These are phyloP conservation scores for Oreohelix idahoensis DNA, from an alignment of 1,140 invertebrate genomes.

Conservation along the genomic window DNA sequence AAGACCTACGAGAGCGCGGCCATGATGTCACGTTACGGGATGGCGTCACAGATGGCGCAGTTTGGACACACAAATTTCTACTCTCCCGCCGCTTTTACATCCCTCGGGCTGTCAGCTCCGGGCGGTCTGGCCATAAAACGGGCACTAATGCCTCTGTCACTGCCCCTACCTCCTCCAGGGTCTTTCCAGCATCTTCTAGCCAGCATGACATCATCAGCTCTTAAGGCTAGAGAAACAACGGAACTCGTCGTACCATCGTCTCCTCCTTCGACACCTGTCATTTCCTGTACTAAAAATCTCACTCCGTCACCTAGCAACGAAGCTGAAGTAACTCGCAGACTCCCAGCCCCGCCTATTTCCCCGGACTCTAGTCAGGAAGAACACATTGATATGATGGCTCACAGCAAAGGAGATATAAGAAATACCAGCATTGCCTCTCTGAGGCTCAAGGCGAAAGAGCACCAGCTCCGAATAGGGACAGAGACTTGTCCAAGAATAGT, in stretches of 20 bases:
- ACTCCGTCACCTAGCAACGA: conserved; percentile 7
- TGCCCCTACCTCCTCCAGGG: conserved; percentile 70
- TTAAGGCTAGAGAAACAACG: conserved; percentile 75
- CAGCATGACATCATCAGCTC: conserved; percentile 79
- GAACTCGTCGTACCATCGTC: not conserved
- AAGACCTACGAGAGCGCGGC: conserved; percentile 84
- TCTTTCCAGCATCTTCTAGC: conserved; percentile 89
- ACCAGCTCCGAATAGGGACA: conserved; percentile 9
- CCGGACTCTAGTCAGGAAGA: not conserved
- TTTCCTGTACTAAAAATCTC: not conserved
- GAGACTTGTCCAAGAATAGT: conserved; percentile 11
- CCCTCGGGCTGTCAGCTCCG: conserved; percentile 33
- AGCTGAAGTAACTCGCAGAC: not conserved
- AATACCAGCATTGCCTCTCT: conserved; percentile 23
- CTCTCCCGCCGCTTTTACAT: conserved; percentile 33
- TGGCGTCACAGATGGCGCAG: conserved; percentile 28
- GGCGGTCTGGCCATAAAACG: conserved; percentile 1
- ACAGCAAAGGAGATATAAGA: not conserved
- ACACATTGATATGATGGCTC: not conserved
- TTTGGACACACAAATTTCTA: conserved; percentile 33
- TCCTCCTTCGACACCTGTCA: not conserved
- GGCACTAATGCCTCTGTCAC: conserved; percentile 57
- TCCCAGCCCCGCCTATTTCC: not conserved
- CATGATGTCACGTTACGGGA: conserved; percentile 53
- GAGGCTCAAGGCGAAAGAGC: conserved; percentile 33